Percentiles rank a stretch among this genome's conserved stretches.
These are phyloP conservation scores for Pyrgus malvae DNA, from an alignment of 2,888 invertebrate genomes.

Conservation along the genomic window DNA sequence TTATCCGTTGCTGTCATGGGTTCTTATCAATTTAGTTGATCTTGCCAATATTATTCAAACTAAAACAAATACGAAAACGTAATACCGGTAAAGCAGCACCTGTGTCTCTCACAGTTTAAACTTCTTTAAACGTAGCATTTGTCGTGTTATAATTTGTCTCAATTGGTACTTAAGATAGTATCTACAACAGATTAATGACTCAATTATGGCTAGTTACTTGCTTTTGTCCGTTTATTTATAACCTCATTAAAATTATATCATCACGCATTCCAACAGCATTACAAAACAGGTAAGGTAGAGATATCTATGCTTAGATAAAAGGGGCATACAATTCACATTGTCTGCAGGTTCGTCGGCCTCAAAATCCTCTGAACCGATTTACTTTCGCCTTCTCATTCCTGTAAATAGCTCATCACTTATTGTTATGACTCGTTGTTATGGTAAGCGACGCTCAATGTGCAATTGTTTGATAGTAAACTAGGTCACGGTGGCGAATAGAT, in stretches of 20 bases:
- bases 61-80: too few relatives aligned
- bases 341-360: slow-evolving; percentile 1
- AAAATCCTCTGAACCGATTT: slow-evolving; percentile 12
- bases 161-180: too few relatives aligned
- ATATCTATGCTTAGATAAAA: slow-evolving; percentile 4
- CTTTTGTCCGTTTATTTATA: too few relatives aligned
- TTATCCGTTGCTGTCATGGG: too few relatives aligned
- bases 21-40: too few relatives aligned
- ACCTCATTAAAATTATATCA: background rate
- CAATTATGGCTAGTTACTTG: too few relatives aligned
- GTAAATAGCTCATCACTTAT: slow-evolving; percentile 7
- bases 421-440: slow-evolving; percentile 14
- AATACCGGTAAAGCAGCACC: too few relatives aligned
- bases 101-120: too few relatives aligned
- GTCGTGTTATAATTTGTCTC: too few relatives aligned
- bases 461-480: slow-evolving; percentile 3
- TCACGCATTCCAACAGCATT: background rate
- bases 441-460: slow-evolving; percentile 6
- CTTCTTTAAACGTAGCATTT: too few relatives aligned
- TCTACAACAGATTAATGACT: too few relatives aligned
- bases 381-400: slow-evolving; percentile 19
- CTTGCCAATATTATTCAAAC: too few relatives aligned
- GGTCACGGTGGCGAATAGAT: background rate
- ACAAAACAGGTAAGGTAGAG: background rate
- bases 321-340: background rate